Evolutionary conservation across 2,888 invertebrate genomes (phyloP).

Genomic region (Hirudinaria manillensis): DNA sequence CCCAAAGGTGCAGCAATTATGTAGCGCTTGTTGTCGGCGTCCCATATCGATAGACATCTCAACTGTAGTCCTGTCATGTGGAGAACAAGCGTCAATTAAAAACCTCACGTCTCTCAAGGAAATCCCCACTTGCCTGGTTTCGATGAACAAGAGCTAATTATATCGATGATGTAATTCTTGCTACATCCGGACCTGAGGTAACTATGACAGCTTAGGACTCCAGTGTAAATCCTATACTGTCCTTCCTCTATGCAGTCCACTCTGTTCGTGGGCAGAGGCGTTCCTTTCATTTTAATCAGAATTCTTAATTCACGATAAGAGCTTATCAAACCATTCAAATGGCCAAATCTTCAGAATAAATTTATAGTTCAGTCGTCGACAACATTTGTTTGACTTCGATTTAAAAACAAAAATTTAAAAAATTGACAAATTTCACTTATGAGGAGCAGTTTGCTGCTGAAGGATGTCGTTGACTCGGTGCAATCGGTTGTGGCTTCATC

Average conservation of each 20-base stretch:
- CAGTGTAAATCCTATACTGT: conserved; percentile 30
- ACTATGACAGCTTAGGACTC: conserved; percentile 20
- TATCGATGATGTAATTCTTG: conserved; percentile 18
- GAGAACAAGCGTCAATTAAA: not conserved
- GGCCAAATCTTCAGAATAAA: too few species aligned
- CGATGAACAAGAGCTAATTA: conserved; percentile 33
- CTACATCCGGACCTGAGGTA: conserved; percentile 26
- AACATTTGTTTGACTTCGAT: too few species aligned
- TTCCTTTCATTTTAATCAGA: not conserved
- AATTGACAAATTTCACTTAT: not conserved
- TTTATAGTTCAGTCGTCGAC: too few species aligned
- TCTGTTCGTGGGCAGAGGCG: conserved; percentile 4
- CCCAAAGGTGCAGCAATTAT: not conserved
- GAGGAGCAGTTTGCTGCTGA: not conserved
- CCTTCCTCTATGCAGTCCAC: conserved; percentile 18
- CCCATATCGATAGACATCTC: conserved; percentile 14
- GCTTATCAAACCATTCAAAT: too few species aligned
- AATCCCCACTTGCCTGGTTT: conserved; percentile 24
- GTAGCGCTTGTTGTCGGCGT: conserved; percentile 1
- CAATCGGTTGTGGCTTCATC: conserved; percentile 2
- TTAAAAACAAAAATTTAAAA: conserved; percentile 1
- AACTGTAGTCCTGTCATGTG: conserved; percentile 14
- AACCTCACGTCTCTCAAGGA: conserved; percentile 10
- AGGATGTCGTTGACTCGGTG: not conserved
- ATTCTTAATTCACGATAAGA: too few species aligned